A percentile compares a stretch with the other conserved stretches of the same genome.
Conservation (phyloP, 1,140 invertebrate genomes). For the Aricia agestis region DNA sequence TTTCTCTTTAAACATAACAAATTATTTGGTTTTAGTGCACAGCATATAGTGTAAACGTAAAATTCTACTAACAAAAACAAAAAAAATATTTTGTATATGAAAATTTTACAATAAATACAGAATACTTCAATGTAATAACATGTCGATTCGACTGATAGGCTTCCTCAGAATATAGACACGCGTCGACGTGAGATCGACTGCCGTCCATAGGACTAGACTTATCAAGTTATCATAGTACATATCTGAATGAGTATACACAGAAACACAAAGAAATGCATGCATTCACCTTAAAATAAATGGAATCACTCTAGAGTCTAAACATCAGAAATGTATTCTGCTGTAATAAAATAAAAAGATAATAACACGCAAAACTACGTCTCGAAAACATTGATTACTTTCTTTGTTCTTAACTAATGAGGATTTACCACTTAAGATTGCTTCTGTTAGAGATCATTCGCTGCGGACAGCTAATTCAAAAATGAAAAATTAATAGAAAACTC, state of each 20-base stretch:
- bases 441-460: neutral
- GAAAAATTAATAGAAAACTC: neutral
- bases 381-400: neutral
- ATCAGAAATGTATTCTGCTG: constrained; percentile 59
- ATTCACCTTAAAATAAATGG: constrained; percentile 74
- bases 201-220: constrained; percentile 69
- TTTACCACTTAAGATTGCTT: neutral
- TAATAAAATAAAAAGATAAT: constrained; percentile 47
- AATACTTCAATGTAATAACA: constrained; percentile 1
- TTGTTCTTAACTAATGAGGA: neutral
- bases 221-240: no score
- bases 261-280: constrained; percentile 74
- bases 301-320: constrained; percentile 63
- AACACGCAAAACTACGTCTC: constrained; percentile 29
- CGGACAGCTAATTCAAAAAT: neutral
- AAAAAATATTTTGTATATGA: constrained; percentile 20
- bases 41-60: constrained; percentile 35
- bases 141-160: constrained; percentile 41
- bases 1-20: constrained; percentile 29
- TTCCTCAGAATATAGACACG: constrained; percentile 55
- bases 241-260: constrained; percentile 68
- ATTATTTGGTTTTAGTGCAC: constrained; percentile 68
- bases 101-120: constrained; percentile 26
- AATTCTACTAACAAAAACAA: constrained; percentile 28
- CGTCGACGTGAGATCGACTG: constrained; percentile 61